phyloP scores from a whole-genome alignment of 2,113 vertebrate genomes.

The Scalopus aquaticus region DNA sequence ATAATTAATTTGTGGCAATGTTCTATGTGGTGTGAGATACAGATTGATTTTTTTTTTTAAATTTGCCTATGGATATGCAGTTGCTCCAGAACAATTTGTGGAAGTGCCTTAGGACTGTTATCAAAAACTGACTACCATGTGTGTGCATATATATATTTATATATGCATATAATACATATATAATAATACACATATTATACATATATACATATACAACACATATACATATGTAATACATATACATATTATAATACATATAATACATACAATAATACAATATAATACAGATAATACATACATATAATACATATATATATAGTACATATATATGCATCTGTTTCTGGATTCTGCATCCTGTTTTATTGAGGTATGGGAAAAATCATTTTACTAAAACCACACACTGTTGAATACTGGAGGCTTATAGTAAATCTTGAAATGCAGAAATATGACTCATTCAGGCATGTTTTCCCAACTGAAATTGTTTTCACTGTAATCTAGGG shows the following conservation, averaged over 20 bases:
- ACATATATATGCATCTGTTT: neutral
- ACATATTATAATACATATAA: no score
- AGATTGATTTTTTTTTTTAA: no score
- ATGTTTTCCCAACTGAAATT: neutral
- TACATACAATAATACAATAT: no score
- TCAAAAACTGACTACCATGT: neutral
- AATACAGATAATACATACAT: no score
- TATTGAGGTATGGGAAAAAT: neutral
- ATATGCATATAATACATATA: no score
- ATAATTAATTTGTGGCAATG: neutral
- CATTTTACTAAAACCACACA: neutral
- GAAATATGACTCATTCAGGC: neutral
- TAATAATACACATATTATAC: no score
- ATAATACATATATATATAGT: no score
- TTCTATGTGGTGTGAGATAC: neutral
- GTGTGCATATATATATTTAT: no score
- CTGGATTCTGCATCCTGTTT: neutral
- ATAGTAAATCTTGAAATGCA: neutral
- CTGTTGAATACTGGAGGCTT: neutral
- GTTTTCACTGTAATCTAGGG: neutral
- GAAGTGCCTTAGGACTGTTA: neutral
- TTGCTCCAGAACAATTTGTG: neutral
- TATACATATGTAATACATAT: no score
- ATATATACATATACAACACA: no score
- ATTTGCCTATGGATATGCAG: neutral